phyloP scores from a whole-genome alignment of 2,888 invertebrate species.

The Toxonevra muliebris region DNA sequence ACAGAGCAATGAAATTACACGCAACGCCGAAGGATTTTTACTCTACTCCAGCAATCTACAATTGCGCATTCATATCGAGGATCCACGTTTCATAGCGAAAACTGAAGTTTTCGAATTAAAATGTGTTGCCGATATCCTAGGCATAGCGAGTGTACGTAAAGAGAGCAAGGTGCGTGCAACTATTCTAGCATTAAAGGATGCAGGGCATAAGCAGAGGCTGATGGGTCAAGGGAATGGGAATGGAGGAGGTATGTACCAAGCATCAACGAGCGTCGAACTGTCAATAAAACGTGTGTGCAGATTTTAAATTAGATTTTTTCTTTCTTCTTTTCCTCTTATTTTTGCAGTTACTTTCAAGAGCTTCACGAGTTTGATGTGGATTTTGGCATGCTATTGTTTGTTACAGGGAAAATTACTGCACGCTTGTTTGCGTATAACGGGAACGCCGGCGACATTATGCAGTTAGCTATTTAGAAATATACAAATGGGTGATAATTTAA shows the following conservation, averaged over 20 bases:
- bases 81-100: conserved; percentile 60
- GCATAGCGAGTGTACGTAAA: conserved; percentile 54
- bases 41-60: conserved; percentile 62
- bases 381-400: neutral
- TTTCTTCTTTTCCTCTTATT: neutral
- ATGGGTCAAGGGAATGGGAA: conserved; percentile 48
- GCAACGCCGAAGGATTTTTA: conserved; percentile 59
- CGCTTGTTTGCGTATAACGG: no score
- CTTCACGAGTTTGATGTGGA: neutral
- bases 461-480: no score
- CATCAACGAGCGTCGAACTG: no score
- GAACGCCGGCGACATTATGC: no score
- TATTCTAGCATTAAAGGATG: conserved; percentile 60
- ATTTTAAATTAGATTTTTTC: neutral
- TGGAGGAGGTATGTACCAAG: conserved; percentile 24
- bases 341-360: neutral
- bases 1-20: conserved; percentile 63
- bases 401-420: no score
- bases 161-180: conserved; percentile 56
- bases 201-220: conserved; percentile 62
- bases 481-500: no score
- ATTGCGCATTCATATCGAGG: conserved; percentile 62
- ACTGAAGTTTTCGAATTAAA: conserved; percentile 61
- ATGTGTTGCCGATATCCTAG: conserved; percentile 61
- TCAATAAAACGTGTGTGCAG: neutral